Percentiles rank a stretch among this genome's conserved stretches.
Conservation (phyloP, 2,888 invertebrate genomes). For the Chrysolina haemoptera region DNA sequence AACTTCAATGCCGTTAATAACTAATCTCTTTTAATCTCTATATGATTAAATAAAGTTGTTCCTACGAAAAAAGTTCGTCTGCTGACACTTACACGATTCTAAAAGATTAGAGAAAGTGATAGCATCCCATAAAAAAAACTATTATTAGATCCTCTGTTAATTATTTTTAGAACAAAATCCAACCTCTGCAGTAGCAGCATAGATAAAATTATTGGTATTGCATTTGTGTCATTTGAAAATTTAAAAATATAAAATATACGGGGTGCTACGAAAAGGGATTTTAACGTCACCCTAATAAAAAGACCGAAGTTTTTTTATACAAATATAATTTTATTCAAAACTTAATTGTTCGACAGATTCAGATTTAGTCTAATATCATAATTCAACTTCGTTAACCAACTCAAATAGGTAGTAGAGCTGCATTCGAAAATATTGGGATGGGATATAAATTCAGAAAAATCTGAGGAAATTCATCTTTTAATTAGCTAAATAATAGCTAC, state of each 20-base stretch:
- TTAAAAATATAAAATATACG: neutral
- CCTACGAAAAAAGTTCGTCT: neutral
- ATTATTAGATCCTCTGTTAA: slow-evolving; percentile 32
- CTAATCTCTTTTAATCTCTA: neutral
- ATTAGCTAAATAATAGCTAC: no score
- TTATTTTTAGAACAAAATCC: slow-evolving; percentile 36
- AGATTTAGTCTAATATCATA: no score
- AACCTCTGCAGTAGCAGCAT: slow-evolving; percentile 18
- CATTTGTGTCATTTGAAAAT: neutral
- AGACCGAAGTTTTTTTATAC: no score
- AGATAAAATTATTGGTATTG: slow-evolving; percentile 21
- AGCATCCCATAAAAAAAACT: slow-evolving; percentile 30
- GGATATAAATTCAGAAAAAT: no score
- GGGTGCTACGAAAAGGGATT: neutral
- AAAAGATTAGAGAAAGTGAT: slow-evolving; percentile 26
- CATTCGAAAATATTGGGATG: no score
- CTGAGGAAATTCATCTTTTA: no score
- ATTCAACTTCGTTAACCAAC: no score
- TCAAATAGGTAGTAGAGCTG: no score
- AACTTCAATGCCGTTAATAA: neutral
- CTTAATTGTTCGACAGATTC: no score
- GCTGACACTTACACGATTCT: slow-evolving; percentile 22
- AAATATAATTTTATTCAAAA: no score
- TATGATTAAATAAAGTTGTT: slow-evolving; percentile 5
- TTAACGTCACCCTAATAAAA: neutral